Evolutionary conservation across 2,888 invertebrate genomes (phyloP), one percentile per base, ranked within the genome.

Genomic region (Cartodere bifasciata): DNA sequence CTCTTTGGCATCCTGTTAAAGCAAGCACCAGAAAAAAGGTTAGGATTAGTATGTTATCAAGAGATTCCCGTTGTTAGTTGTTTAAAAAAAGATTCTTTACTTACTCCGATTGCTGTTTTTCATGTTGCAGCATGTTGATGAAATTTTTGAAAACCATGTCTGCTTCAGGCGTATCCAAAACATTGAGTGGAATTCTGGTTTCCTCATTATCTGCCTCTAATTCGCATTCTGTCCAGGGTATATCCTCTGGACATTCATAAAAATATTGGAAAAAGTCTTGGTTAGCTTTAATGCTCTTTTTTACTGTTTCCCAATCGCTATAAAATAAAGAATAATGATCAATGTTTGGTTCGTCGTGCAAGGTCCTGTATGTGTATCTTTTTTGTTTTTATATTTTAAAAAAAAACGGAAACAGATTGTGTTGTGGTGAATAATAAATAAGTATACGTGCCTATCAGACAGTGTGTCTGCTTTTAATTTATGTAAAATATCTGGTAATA

Each of bases 231-330:
- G 76, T 77, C 84, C 80, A 87, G 28, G 79, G 75, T 46, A 69
- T 75, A 48, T 76, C 75, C 46, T 80, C 79, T 7, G 78, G 76
- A 48, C 79, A 76, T 52, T 85, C 83, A 48, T 87, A 84, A 67
- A 94, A 97, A 67, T 87, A 88, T 50, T 83, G 79, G 33, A 82
- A 78, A 64, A 91, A 95, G 58, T 92, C 86, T n/a, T 87, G 82
- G 61, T 95, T 94, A 31, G 78, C 72, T 42, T 84, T 79, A 44
- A 97, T 70, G 59, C 84, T 83, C 37, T 82, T 79, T 42, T 86
- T 77, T 34, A 91, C 83, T 45, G 78, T 73, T 31, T 78, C 69
- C 95, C 95, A 95, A 55, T 90, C 86, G 52, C 87, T 87, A 57
- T 16, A 58, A 50, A 54, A 48, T 53, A 6, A 16, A n/a, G n/a